Conservation (phyloP, 2,113 vertebrate species). For the Malurus alboscapulatus region DNA sequence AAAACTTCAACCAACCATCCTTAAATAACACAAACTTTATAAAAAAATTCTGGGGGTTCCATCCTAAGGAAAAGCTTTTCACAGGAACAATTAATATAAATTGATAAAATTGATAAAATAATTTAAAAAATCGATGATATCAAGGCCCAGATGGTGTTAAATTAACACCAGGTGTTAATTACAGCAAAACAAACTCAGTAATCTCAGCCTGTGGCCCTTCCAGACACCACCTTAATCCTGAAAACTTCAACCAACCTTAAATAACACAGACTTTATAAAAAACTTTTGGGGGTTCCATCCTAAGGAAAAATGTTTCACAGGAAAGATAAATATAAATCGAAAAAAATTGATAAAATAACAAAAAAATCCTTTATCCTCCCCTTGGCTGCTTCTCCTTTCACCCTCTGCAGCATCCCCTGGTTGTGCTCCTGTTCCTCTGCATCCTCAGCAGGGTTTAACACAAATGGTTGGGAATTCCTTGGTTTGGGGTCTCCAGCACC, state of each 20-base stretch:
- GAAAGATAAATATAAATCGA: no score
- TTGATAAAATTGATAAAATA: no score
- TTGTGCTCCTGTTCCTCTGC: no score
- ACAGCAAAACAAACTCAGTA: not conserved
- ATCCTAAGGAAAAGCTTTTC: not conserved
- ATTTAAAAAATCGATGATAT: not conserved
- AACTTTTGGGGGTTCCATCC: not conserved
- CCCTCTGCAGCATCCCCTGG: not conserved
- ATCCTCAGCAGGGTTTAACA: not conserved
- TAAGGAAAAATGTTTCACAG: no score
- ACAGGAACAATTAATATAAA: not conserved
- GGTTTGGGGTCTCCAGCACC: not conserved
- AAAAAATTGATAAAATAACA: no score
- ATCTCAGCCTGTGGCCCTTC: not conserved
- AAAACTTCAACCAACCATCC: not conserved
- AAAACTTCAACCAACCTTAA: not conserved
- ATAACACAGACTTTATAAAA: not conserved
- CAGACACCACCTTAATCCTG: not conserved
- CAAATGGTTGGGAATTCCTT: not conserved
- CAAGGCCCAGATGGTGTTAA: not conserved
- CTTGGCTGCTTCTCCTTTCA: not conserved
- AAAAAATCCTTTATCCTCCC: not conserved
- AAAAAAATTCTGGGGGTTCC: not conserved
- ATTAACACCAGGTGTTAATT: not conserved
- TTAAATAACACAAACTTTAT: not conserved